Base-by-base conservation (phyloP, 1,140 invertebrate genomes). In the Atta texana region DNA sequence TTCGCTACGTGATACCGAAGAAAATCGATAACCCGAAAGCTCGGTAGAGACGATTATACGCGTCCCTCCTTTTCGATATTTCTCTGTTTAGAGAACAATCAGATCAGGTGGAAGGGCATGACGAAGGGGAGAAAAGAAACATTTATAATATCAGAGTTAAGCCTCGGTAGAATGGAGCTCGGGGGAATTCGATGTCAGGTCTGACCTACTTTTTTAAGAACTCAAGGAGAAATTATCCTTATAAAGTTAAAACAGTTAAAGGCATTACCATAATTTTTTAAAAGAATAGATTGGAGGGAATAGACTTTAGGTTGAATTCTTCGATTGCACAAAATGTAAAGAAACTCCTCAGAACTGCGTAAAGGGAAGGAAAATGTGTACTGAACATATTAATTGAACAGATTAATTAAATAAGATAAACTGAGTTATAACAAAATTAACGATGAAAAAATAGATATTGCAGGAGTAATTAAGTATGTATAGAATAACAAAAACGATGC, bases 161-260 rank as follows among this genome's bases (percentile, higher is more conserved):
- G 44, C 80, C 68, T 8, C 24, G 24, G 14, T 59, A 21, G 24
- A 72, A 39, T 49, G 18, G 21, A 57, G 51, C 24, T 24, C 24
- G 24, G 0, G 39, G 39, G 14, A 18, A 8, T 16, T 51, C 77
- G 49, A 16, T 44, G 28, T 24, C 24, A 0, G 24, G 51, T 21
- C 7, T 18, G 28, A 74, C 24, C 69, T 28, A 75, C 80, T 71
- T 74, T 82, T 61, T 72, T 14, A 75, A 68, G 16, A 81, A 82
- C 31, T 75, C 34, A 71, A 64, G 61, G 68, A 88, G 68, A 88
- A 88, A 68, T 78, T 80, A 85, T 68, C 57, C 14, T 66, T n/a
- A 31, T 24, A 63, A 74, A 82, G 39, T 61, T 31, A 14, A 75
- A 51, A 24, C 3, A 21, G n/a, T 82, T 59, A 31, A 66, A 49